Evolutionary conservation across 2,113 vertebrate genomes (phyloP), one percentile per base, ranked within the genome.

Genomic region (Gnathonemus longibarbis): DNA sequence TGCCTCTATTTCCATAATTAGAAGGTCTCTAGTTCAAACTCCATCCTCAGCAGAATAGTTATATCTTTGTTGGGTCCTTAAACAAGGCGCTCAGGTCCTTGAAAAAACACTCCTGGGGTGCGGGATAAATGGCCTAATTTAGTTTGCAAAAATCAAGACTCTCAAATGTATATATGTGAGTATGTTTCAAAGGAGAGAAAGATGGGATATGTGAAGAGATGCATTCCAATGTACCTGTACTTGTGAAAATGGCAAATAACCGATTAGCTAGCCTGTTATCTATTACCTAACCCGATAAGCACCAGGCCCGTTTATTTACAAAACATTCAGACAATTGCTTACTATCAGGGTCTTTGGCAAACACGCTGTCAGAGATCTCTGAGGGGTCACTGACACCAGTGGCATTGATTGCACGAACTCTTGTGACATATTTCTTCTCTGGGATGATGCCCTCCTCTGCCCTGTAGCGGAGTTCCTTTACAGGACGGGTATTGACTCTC

Each of bases 261-360:
- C 3, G 2, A 11, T 13, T 27, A 70, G 62, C 62, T 31, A 31
- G 10, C 27, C 62, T 70, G n/a, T 70, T 13, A 70, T 27, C 62
- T 31, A 31, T 13, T 70, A 31, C n/a, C 27, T 70, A 70, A 70
- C 10, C 62, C 3, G 3, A 70, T 70, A 70, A 70, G 62, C n/a
- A 70, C n/a, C 27, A 70, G 27, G 35, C 15, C 11, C 31, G 2
- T 39, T 35, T 80, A 39, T 39, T 42, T 42, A 8, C 35, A 7
- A 80, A 8, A 88, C 35, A 85, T 85, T 35, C 50, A 8, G 89
- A 88, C 46, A 42, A n/a, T 50, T 95, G 91, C 98, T 98, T 96
- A 99, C 98, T 98, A 94, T 99, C 98, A 46, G 98, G 97, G 90
- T 99, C 98, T 92, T 99, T 99, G 92, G 98, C 97, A 92, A 97